These are phyloP conservation scores for Lucilia cuprina DNA, from an alignment of 1,140 invertebrate species.

Conservation along the genomic window DNA sequence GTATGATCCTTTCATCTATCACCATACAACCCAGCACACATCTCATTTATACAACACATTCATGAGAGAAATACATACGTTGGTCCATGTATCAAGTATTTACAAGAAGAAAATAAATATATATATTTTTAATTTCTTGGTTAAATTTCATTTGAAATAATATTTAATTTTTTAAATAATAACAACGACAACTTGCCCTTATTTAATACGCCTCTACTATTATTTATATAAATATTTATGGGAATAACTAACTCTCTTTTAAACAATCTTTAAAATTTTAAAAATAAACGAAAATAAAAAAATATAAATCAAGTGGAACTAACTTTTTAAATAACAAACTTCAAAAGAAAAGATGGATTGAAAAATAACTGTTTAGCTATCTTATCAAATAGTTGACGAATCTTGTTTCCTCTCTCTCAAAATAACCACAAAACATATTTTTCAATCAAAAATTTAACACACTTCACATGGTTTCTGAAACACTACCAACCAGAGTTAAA, in stretches of 20 bases:
- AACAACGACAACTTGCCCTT: too few relatives aligned
- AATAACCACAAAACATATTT: not conserved
- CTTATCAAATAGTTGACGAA: not conserved
- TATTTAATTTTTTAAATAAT: too few relatives aligned
- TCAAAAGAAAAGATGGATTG: slow-evolving; percentile 21
- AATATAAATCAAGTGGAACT: slow-evolving; percentile 30
- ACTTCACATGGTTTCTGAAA: slow-evolving; percentile 11
- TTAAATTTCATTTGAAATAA: too few relatives aligned
- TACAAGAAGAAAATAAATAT: too few relatives aligned
- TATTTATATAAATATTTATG: too few relatives aligned
- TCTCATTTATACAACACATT: too few relatives aligned
- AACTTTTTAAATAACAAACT: slow-evolving; percentile 21
- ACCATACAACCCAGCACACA: too few relatives aligned
- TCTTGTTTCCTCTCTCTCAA: not conserved
- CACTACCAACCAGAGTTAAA: not conserved
- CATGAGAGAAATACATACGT: too few relatives aligned
- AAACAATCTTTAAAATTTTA: not conserved
- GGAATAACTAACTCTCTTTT: not conserved
- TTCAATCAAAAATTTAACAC: slow-evolving; percentile 32
- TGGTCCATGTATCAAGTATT: too few relatives aligned
- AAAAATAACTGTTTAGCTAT: not conserved
- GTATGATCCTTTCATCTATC: too few relatives aligned
- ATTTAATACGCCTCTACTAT: too few relatives aligned
- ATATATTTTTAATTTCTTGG: too few relatives aligned
- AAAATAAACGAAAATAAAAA: not conserved